A percentile compares a stretch with the other conserved stretches of the same genome.
Evolutionary conservation across 2,113 vertebrate genomes (phyloP).

Genomic region (Vicugna pacos): DNA sequence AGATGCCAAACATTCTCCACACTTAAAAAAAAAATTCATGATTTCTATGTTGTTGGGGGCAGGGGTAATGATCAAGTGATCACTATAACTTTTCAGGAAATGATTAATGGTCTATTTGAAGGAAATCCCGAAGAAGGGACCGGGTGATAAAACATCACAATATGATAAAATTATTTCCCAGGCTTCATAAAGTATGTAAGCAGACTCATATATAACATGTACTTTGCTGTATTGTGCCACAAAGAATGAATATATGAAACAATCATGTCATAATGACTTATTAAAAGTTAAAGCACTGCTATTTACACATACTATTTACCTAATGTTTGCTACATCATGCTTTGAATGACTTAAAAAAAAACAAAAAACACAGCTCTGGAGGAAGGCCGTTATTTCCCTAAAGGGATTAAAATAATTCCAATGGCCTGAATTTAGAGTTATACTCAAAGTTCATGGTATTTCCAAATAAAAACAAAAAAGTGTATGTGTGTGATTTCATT

Average conservation of each 20-base stretch:
- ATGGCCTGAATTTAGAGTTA: neutral
- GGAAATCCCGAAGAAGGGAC: neutral
- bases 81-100: neutral
- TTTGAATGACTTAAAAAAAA: neutral
- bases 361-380: neutral
- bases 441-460: neutral
- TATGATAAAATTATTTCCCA: conserved; percentile 17
- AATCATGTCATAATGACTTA: neutral
- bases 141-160: neutral
- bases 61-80: neutral
- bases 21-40: neutral
- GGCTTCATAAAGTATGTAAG: neutral
- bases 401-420: neutral
- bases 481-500: neutral
- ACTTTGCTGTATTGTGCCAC: neutral
- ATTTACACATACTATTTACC: neutral
- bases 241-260: neutral
- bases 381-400: neutral
- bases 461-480: neutral
- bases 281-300: neutral
- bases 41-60: neutral
- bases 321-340: neutral
- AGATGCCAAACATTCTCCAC: neutral
- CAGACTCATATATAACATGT: neutral
- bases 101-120: neutral